Conservation (phyloP, 2,797 vertebrate genomes). For the Arnoldichthys spilopterus region DNA sequence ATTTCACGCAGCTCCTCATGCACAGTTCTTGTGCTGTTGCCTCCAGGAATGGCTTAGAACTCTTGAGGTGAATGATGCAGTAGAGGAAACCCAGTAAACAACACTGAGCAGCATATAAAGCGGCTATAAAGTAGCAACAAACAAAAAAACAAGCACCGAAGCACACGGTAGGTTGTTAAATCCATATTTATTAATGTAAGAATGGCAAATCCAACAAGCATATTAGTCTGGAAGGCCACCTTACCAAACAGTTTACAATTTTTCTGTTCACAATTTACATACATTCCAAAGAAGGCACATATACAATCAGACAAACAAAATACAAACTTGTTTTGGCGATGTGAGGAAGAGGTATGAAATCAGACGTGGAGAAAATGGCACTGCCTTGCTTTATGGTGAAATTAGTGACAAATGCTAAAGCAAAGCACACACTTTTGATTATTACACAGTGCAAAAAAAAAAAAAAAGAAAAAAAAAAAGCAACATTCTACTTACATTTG, state of each 20-base stretch:
- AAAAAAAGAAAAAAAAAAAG: no score
- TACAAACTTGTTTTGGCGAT: conserved; percentile 38
- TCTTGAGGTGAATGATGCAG: no score
- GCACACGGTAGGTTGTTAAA: conserved; percentile 27
- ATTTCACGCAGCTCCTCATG: no score
- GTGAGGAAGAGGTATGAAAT: conserved; percentile 15
- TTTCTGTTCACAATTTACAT: conserved; percentile 55
- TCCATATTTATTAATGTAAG: conserved; percentile 55
- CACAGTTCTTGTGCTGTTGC: no score
- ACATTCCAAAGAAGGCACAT: conserved; percentile 39
- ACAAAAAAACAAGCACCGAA: no score
- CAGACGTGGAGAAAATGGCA: neutral
- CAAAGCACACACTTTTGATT: neutral
- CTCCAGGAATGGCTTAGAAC: no score
- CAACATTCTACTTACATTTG: neutral
- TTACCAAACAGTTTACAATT: conserved; percentile 36
- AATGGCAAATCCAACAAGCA: conserved; percentile 35
- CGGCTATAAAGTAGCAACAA: no score
- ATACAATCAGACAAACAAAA: conserved; percentile 13
- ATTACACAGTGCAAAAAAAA: neutral
- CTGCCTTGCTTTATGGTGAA: neutral
- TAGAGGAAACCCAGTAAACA: no score
- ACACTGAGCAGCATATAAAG: no score
- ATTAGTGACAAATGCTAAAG: conserved; percentile 1
- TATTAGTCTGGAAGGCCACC: conserved; percentile 34